phyloP scores from a whole-genome alignment of 2,888 invertebrate genomes.

The Carterocephalus palaemon region DNA sequence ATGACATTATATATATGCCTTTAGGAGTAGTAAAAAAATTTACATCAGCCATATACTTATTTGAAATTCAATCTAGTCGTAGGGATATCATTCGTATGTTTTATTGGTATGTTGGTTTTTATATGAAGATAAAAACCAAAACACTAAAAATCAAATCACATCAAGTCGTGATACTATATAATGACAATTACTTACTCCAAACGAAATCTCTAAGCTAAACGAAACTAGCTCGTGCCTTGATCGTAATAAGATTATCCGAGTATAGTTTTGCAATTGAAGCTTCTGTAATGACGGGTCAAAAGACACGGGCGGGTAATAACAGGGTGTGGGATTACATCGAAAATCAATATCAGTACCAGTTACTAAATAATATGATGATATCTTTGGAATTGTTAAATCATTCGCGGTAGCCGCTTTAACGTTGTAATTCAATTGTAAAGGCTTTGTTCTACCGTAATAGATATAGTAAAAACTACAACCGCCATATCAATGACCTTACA shows the following conservation, averaged over 20 bases:
- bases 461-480: constrained; percentile 5
- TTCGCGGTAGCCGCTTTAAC: constrained; percentile 44
- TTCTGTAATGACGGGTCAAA: constrained; percentile 57
- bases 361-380: constrained; percentile 30
- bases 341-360: constrained; percentile 48
- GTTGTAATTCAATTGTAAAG: constrained; percentile 47
- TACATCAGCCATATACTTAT: too few relatives aligned
- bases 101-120: too few relatives aligned
- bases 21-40: too few relatives aligned
- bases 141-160: too few relatives aligned
- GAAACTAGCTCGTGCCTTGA: constrained; percentile 42
- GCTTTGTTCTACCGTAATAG: constrained; percentile 6
- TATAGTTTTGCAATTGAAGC: constrained; percentile 41
- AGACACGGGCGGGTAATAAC: constrained; percentile 68
- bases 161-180: constrained; percentile 52
- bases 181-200: constrained; percentile 1
- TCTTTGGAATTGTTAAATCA: constrained; percentile 50
- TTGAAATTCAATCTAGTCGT: too few relatives aligned
- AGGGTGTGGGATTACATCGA: constrained; percentile 51
- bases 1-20: too few relatives aligned
- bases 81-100: too few relatives aligned
- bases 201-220: constrained; percentile 36
- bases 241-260: constrained; percentile 39
- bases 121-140: too few relatives aligned
- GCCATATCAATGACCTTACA: too few relatives aligned